Conservation (phyloP, 1,140 invertebrate genomes). For the Drosophila nannoptera region DNA sequence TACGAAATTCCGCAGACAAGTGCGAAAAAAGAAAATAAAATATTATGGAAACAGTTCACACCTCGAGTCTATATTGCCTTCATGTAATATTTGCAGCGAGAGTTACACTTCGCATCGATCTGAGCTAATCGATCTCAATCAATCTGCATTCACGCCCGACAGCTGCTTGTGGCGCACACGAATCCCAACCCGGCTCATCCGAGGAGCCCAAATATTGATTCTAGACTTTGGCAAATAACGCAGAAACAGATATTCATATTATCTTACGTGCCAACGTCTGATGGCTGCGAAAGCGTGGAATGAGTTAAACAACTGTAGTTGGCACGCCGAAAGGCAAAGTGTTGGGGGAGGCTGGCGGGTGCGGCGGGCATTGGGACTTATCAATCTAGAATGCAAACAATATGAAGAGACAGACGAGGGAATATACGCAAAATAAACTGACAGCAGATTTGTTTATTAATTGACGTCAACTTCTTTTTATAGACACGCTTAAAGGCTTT, state of each 20-base stretch:
- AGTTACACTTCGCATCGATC: too few species aligned
- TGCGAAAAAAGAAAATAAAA: neutral
- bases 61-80: neutral
- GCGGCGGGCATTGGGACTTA: neutral
- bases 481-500: neutral
- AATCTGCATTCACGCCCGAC: conserved; percentile 11
- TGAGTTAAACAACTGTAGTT: conserved; percentile 2
- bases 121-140: neutral
- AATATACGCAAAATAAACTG: conserved; percentile 2
- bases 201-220: conserved; percentile 51
- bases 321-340: neutral
- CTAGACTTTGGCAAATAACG: conserved; percentile 16
- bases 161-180: conserved; percentile 31
- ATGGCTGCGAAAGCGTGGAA: conserved; percentile 2
- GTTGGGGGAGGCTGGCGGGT: neutral
- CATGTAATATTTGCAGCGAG: too few species aligned
- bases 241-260: conserved; percentile 10
- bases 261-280: conserved; percentile 8
- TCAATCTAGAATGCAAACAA: conserved; percentile 45
- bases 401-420: conserved; percentile 8
- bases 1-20: conserved; percentile 1
- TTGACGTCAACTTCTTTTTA: conserved; percentile 57
- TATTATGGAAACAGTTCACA: too few species aligned
- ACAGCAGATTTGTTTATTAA: conserved; percentile 59
- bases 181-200: conserved; percentile 38